Conservation (phyloP, 2,113 vertebrate species). For the Bos indicus region DNA sequence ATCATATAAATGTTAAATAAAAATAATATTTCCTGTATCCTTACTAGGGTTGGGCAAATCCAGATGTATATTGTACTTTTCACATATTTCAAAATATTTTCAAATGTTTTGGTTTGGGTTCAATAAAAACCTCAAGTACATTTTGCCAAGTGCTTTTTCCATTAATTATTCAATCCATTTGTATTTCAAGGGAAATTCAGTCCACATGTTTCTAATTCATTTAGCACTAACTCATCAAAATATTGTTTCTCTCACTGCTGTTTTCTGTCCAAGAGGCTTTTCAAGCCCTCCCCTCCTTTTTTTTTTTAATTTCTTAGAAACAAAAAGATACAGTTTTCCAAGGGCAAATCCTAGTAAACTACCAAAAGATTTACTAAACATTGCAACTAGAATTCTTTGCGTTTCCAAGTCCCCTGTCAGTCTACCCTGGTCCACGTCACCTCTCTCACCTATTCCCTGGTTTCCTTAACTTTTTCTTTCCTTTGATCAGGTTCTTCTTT, state of each 20-base stretch:
- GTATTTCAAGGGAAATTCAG: constrained; percentile 76
- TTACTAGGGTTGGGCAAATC: constrained; percentile 64
- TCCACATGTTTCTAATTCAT: constrained; percentile 76
- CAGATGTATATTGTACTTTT: constrained; percentile 75
- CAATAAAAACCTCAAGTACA: constrained; percentile 74
- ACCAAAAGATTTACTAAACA: background rate
- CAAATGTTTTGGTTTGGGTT: constrained; percentile 75
- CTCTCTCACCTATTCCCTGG: background rate
- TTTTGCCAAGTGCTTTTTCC: constrained; percentile 75
- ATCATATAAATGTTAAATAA: constrained; percentile 73
- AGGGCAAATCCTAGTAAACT: constrained; percentile 16
- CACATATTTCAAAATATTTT: constrained; percentile 78
- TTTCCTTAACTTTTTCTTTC: background rate
- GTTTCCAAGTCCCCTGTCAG: background rate
- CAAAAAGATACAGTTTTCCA: constrained; percentile 27
- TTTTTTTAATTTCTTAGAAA: constrained; percentile 58
- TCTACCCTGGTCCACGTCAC: background rate
- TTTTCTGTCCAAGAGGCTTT: constrained; percentile 65
- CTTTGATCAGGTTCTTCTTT: background rate
- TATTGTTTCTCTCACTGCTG: constrained; percentile 68
- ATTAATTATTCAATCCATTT: constrained; percentile 78
- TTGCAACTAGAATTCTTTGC: background rate
- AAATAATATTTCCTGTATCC: constrained; percentile 71
- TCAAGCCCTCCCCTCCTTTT: background rate
- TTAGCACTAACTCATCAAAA: constrained; percentile 77